These are phyloP conservation scores for Argyrosomus regius DNA, from an alignment of 2,797 vertebrate genomes.

Conservation along the genomic window DNA sequence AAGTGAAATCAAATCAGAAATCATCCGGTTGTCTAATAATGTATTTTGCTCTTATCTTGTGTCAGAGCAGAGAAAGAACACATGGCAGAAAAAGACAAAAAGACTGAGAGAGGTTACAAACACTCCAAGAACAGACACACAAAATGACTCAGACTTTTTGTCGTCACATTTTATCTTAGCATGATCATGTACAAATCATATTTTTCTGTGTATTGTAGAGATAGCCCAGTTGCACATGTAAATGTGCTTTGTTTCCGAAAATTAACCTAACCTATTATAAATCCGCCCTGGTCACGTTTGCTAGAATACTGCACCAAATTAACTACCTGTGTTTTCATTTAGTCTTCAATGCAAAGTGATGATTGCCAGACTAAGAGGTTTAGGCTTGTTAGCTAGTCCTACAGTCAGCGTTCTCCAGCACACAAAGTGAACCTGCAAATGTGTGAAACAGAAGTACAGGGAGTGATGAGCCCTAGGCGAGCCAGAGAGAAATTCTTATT, in stretches of 20 bases:
- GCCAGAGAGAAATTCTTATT: not conserved
- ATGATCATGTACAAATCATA: conserved; percentile 6
- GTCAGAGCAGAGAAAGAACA: conserved; percentile 52
- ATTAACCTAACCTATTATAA: not conserved
- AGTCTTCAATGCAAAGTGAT: conserved; percentile 5
- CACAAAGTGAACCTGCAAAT: conserved; percentile 23
- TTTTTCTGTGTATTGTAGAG: not conserved
- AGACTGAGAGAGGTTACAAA: conserved; percentile 29
- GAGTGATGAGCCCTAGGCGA: conserved; percentile 14
- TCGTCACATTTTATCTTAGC: conserved; percentile 2
- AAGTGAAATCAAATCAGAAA: conserved; percentile 77
- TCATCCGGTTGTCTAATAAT: conserved; percentile 68
- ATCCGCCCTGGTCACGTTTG: conserved; percentile 24
- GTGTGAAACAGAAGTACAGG: conserved; percentile 11
- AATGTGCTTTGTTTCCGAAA: not conserved
- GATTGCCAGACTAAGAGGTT: conserved; percentile 1
- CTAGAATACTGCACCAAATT: conserved; percentile 22
- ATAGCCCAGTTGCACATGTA: not conserved
- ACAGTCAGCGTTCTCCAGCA: conserved; percentile 22
- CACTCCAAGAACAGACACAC: conserved; percentile 5
- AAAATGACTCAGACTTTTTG: conserved; percentile 14
- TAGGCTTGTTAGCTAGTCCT: conserved; percentile 14
- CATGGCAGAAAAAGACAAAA: conserved; percentile 26
- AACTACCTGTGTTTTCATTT: conserved; percentile 18
- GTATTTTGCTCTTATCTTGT: conserved; percentile 67